phyloP scores from a whole-genome alignment of 1,140 invertebrate genomes.

The Berghia stephanieae region DNA sequence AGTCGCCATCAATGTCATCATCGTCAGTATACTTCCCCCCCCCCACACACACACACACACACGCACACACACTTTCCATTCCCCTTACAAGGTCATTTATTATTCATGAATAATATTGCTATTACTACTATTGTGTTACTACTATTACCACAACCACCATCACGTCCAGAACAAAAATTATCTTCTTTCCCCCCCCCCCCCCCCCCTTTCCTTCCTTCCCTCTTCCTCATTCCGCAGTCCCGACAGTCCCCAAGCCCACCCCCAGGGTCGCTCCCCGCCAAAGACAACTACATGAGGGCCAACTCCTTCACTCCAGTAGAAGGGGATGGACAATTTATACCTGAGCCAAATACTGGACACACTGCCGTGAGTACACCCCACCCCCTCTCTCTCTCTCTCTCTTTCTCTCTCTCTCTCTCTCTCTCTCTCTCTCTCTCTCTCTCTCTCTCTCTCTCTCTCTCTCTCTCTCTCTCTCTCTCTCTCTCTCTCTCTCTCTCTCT shows the following conservation, averaged over 20 bases:
- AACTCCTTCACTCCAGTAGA: slow-evolving; percentile 40
- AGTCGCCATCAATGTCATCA: too few species aligned
- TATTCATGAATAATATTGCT: too few species aligned
- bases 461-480: slow-evolving; percentile 11
- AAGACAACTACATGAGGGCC: slow-evolving; percentile 44
- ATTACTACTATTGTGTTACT: too few species aligned
- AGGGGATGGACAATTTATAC: slow-evolving; percentile 57
- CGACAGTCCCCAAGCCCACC: slow-evolving; percentile 56
- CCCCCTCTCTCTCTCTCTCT: slow-evolving; percentile 2
- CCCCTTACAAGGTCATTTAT: too few species aligned
- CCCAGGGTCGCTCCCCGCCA: slow-evolving; percentile 52
- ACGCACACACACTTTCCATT: too few species aligned
- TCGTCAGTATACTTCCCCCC: too few species aligned
- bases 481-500: slow-evolving; percentile 14
- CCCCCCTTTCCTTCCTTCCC: not conserved
- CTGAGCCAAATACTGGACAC: slow-evolving; percentile 42
- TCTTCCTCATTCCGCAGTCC: slow-evolving; percentile 21
- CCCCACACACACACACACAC: too few species aligned
- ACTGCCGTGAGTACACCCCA: slow-evolving; percentile 30
- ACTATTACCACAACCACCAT: too few species aligned
- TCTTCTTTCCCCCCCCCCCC: not conserved
- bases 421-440: not conserved
- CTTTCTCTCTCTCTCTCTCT: slow-evolving; percentile 18
- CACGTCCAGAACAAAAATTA: not conserved
- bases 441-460: not conserved